phyloP scores from a whole-genome alignment of 2,113 vertebrate genomes.

The Aegypius monachus region DNA sequence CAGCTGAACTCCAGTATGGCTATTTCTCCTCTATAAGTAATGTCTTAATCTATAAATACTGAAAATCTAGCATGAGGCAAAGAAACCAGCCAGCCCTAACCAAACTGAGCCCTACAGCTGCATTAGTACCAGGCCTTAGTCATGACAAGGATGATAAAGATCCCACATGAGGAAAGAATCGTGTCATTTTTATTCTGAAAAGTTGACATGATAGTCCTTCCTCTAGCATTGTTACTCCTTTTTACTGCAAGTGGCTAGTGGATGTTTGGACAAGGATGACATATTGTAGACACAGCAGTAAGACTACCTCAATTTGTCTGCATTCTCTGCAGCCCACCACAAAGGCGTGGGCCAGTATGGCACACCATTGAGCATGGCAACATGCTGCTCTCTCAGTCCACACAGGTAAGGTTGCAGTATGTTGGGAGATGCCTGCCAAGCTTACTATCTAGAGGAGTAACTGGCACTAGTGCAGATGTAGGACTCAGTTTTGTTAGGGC shows the following conservation, averaged over 20 bases:
- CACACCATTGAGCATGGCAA: not conserved
- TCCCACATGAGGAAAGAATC: not conserved
- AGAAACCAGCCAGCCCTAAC: not conserved
- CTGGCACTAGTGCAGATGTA: not conserved
- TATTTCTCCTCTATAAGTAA: not conserved
- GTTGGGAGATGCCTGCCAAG: not conserved
- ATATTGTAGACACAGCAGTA: not conserved
- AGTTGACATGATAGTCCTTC: not conserved
- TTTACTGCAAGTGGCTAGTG: not conserved
- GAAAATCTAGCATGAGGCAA: not conserved
- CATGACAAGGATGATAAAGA: not conserved
- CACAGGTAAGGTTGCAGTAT: accelerated
- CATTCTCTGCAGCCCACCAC: accelerated
- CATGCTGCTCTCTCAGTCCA: not conserved
- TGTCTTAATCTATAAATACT: not conserved
- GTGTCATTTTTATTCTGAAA: not conserved
- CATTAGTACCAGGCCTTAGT: not conserved
- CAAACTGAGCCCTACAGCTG: not conserved
- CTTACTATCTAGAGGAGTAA: not conserved
- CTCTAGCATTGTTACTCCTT: not conserved
- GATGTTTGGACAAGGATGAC: not conserved
- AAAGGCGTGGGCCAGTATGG: not conserved
- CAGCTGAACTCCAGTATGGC: not conserved
- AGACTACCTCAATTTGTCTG: not conserved
- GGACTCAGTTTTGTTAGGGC: not conserved